Evolutionary conservation across 2,797 vertebrate genomes (phyloP).

Genomic region (Darevskia nairensis): DNA sequence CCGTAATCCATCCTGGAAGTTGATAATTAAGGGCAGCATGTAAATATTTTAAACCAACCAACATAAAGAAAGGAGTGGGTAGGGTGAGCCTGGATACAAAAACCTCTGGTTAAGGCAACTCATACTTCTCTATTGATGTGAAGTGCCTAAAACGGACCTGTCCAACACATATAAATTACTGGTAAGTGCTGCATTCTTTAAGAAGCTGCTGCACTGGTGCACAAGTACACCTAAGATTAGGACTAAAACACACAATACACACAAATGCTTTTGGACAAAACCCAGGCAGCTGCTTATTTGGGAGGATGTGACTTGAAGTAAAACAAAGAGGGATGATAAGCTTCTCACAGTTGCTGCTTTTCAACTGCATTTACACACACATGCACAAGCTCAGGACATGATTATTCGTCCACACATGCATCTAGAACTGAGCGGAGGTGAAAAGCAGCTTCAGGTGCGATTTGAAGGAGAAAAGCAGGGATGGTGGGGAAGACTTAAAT

Average conservation of each 20-base stretch:
- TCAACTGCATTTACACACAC: neutral
- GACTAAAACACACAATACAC: neutral
- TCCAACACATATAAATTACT: neutral
- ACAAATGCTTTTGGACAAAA: neutral
- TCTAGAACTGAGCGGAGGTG: too few relatives aligned
- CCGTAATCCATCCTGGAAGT: too few relatives aligned
- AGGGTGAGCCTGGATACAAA: neutral
- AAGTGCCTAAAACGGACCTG: neutral
- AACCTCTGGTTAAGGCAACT: too few relatives aligned
- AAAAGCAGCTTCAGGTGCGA: neutral
- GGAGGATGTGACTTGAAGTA: neutral
- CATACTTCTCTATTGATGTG: neutral
- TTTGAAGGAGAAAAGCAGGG: neutral
- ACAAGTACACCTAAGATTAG: neutral
- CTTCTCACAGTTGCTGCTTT: neutral
- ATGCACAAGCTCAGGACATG: neutral
- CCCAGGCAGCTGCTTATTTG: too few relatives aligned
- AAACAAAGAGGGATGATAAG: neutral
- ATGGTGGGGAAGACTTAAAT: neutral
- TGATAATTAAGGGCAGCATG: too few relatives aligned
- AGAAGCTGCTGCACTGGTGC: neutral
- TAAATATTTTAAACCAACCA: too few relatives aligned
- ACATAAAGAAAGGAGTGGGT: too few relatives aligned
- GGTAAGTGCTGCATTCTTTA: neutral
- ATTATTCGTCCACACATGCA: neutral